phyloP scores from a whole-genome alignment of 2,888 invertebrate genomes.

The Agelastica alni region DNA sequence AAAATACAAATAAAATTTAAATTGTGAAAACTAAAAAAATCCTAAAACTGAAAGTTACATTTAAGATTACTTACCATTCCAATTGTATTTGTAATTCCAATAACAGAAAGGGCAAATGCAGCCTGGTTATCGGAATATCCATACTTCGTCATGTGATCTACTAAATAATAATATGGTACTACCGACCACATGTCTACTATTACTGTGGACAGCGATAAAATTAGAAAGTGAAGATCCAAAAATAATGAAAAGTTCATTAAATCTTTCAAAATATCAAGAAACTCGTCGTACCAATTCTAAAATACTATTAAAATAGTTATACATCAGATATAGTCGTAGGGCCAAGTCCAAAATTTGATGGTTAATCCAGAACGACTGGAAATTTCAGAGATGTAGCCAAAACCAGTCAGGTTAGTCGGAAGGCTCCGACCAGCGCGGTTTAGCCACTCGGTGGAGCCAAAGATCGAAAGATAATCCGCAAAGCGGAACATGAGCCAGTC shows the following conservation, averaged over 20 bases:
- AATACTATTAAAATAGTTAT: conserved; percentile 39
- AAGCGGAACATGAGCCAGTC: too few relatives aligned
- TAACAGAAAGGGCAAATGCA: conserved; percentile 79
- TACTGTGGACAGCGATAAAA: conserved; percentile 84
- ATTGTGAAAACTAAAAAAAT: too few relatives aligned
- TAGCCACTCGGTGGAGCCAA: too few relatives aligned
- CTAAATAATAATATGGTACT: conserved; percentile 91
- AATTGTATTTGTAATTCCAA: conserved; percentile 87
- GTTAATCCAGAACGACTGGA: too few relatives aligned
- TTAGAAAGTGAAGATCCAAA: conserved; percentile 74
- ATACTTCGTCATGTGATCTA: conserved; percentile 75
- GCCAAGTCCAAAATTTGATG: too few relatives aligned
- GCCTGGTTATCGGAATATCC: conserved; percentile 74
- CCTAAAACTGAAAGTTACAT: conserved; percentile 20
- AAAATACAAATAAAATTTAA: too few relatives aligned
- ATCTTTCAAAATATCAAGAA: conserved; percentile 68
- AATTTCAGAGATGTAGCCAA: too few relatives aligned
- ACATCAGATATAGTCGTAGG: conserved; percentile 5
- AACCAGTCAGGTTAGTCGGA: too few relatives aligned
- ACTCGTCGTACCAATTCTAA: conserved; percentile 75
- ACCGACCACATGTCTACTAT: conserved; percentile 92
- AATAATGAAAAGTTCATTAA: conserved; percentile 82
- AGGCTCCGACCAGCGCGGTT: too few relatives aligned
- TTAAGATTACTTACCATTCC: conserved; percentile 71
- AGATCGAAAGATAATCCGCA: too few relatives aligned